Evolutionary conservation across 2,888 invertebrate species (phyloP).

Genomic region (Cremastobaeus sp.): DNA sequence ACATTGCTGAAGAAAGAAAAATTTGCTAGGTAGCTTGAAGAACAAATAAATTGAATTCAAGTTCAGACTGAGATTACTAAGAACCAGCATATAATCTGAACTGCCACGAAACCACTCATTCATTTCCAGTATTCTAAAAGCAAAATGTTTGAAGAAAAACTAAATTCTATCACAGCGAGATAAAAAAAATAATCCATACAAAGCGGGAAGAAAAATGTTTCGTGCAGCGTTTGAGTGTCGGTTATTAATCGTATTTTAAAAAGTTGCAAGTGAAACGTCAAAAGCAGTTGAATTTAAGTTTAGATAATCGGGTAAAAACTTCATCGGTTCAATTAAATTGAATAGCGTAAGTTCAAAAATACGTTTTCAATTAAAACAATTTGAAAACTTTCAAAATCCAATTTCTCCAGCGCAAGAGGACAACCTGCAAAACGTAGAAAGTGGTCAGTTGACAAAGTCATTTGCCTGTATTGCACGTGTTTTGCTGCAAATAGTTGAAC

Average conservation of each 20-base stretch:
- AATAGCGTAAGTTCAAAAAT: conserved; percentile 32
- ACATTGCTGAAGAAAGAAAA: too few species aligned
- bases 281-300: conserved; percentile 38
- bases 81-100: too few species aligned
- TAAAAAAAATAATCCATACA: background rate
- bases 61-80: too few species aligned
- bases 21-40: too few species aligned
- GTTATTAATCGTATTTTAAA: conserved; percentile 34
- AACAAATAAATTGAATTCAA: too few species aligned
- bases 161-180: background rate
- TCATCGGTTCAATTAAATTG: conserved; percentile 40
- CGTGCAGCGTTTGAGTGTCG: conserved; percentile 7
- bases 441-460: conserved; percentile 39
- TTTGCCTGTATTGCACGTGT: conserved; percentile 27
- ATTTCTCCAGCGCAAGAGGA: conserved; percentile 14
- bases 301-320: conserved; percentile 30
- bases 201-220: conserved; percentile 13
- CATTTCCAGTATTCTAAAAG: too few species aligned
- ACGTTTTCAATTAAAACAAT: conserved; percentile 29
- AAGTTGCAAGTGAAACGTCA: conserved; percentile 45
- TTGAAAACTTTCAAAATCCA: conserved; percentile 32
- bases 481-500: conserved; percentile 25
- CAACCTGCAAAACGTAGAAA: conserved; percentile 14
- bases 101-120: too few species aligned
- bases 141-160: background rate